Conservation (phyloP, 1,140 invertebrate genomes). For the Drosophila azteca region DNA sequence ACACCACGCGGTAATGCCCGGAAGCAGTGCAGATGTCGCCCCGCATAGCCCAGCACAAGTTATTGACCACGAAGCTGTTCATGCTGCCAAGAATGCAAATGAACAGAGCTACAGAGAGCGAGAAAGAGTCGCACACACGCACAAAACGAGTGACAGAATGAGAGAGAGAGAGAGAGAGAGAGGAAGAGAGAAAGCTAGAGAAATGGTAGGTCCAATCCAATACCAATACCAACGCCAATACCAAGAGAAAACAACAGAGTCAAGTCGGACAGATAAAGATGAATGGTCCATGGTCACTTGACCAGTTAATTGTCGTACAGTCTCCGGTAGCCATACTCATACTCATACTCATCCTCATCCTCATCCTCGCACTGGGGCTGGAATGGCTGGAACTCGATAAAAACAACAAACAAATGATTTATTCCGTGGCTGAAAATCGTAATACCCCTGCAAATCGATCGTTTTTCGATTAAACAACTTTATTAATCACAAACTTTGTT, state of each 20-base stretch:
- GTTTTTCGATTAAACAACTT: no score
- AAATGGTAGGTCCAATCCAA: not conserved
- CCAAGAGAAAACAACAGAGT: not conserved
- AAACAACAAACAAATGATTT: no score
- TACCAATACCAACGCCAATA: not conserved
- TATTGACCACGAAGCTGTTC: conserved; percentile 41
- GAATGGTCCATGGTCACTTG: not conserved
- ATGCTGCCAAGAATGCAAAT: conserved; percentile 28
- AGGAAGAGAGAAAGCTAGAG: conserved; percentile 3
- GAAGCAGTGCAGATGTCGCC: conserved; percentile 76
- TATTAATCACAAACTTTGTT: no score
- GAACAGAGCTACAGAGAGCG: conserved; percentile 3
- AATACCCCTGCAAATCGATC: no score
- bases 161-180: not conserved
- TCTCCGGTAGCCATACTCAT: no score
- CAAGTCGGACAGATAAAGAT: conserved; percentile 7
- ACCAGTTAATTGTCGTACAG: not conserved
- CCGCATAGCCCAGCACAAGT: conserved; percentile 51
- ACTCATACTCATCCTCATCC: no score
- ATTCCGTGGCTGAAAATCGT: no score
- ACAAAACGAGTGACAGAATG: not conserved
- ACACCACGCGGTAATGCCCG: conserved; percentile 77
- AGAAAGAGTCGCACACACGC: not conserved
- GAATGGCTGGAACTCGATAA: no score
- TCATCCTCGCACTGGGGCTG: no score